A percentile compares a stretch with the other conserved stretches of the same genome.
Conservation (phyloP, 2,113 vertebrate genomes). For the Mirza zaza region DNA sequence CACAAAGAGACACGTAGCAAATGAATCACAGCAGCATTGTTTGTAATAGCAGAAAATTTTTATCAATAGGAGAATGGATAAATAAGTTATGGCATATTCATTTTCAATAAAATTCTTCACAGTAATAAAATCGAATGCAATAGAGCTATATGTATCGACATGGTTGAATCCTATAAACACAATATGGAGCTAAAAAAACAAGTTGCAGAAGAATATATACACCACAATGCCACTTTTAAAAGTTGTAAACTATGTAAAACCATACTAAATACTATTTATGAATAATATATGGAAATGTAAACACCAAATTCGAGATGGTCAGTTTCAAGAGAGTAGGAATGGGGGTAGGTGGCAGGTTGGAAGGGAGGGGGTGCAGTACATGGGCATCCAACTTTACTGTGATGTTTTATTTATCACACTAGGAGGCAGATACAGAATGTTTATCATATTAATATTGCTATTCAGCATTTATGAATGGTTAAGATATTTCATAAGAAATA, state of each 20-base stretch:
- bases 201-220: neutral
- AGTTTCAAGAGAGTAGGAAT: neutral
- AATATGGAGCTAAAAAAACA: neutral
- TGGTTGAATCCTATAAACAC: neutral
- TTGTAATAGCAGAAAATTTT: neutral
- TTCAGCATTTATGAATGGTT: constrained; percentile 8
- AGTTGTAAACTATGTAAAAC: neutral
- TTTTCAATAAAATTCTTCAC: neutral
- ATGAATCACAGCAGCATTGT: neutral
- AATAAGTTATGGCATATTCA: neutral
- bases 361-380: rapidly evolving
- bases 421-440: neutral
- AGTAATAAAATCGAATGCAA: neutral
- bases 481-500: constrained; percentile 42
- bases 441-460: neutral
- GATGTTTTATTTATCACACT: constrained; percentile 20
- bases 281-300: neutral
- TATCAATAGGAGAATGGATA: neutral
- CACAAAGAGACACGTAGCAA: neutral
- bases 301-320: neutral
- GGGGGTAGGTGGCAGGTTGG: no score
- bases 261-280: neutral
- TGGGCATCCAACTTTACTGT: neutral
- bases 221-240: neutral
- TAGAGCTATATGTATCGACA: neutral